These are phyloP conservation scores for Drosophila orosa DNA, from an alignment of 1,140 invertebrate genomes.

Conservation along the genomic window DNA sequence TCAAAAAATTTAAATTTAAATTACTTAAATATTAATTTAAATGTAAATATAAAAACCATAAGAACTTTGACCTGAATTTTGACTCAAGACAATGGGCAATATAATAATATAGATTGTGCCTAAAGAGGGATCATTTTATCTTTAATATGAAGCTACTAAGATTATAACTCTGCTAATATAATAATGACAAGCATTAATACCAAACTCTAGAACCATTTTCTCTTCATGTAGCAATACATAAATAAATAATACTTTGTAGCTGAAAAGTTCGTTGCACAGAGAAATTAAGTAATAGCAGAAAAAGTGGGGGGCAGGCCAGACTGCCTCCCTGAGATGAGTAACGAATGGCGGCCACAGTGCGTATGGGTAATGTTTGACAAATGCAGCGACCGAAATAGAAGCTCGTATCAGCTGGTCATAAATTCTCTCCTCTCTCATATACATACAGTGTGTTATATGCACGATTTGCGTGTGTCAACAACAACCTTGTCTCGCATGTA, in stretches of 20 bases:
- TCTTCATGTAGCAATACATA: background rate
- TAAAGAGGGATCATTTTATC: no score
- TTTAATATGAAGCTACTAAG: background rate
- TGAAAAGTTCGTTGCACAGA: conserved; percentile 66
- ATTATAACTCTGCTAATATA: background rate
- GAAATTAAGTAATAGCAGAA: conserved; percentile 69
- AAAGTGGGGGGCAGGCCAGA: conserved; percentile 30
- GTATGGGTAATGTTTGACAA: conserved; percentile 32
- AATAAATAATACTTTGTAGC: conserved; percentile 9
- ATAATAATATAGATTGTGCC: no score
- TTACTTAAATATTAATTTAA: no score
- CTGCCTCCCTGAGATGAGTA: conserved; percentile 62
- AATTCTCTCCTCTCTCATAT: conserved; percentile 9
- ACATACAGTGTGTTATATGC: background rate
- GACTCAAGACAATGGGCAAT: background rate
- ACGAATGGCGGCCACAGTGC: conserved; percentile 57
- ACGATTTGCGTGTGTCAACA: conserved; percentile 11
- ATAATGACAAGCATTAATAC: background rate
- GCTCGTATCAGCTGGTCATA: conserved; percentile 22
- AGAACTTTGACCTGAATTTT: background rate
- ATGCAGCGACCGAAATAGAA: conserved; percentile 23
- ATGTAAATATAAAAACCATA: background rate
- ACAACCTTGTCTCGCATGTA: conserved; percentile 33
- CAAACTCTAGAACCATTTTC: background rate
- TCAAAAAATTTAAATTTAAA: background rate